Evolutionary conservation across 2,113 vertebrate genomes (phyloP), one percentile per base, ranked within the genome.

Genomic region (Tretioscincus oriximinensis): DNA sequence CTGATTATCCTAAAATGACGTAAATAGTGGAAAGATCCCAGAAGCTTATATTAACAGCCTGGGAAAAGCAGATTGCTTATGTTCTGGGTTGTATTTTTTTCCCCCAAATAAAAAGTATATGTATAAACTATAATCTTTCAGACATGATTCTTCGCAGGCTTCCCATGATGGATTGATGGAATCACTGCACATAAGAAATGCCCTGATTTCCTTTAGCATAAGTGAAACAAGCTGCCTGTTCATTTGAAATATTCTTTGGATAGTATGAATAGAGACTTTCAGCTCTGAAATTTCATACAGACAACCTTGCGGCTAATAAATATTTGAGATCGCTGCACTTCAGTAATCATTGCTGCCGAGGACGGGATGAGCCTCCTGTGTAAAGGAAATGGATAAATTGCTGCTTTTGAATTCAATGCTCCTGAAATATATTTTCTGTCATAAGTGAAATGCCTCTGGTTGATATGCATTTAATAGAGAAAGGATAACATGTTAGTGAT

Each of bases 401-500:
- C 75, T 73, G 72, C 54, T 77, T 86, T 83, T 10, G 82, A 65
- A 81, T 81, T 31, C 81, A 74, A 66, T 61, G 76, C 0, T 2
- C 26, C 81, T 90, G 89, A 90, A 90, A 66, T 87, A 88, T 81
- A 68, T 84, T 70, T 51, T 70, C 84, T 88, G 68, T 73, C 85
- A 74, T 71, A 45, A 74, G 83, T 84, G 86, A 92, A 88, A 79
- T 85, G 90, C 90, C 89, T 90, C 35, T 0, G 78, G 92, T 85
- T 83, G 87, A 88, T 86, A 84, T 88, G 88, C 84, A 83, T 89
- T 92, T 92, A 90, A 92, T 88, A 91, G 85, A 88, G 87, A 78
- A 84, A 88, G 73, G 84, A 85, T 90, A 91, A 90, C 88, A 81
- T 18, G 77, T 68, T 83, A 81, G 81, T 88, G 87, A 92, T 92